phyloP scores from a whole-genome alignment of 2,113 vertebrate genomes.

The Megaceryle torquata region DNA sequence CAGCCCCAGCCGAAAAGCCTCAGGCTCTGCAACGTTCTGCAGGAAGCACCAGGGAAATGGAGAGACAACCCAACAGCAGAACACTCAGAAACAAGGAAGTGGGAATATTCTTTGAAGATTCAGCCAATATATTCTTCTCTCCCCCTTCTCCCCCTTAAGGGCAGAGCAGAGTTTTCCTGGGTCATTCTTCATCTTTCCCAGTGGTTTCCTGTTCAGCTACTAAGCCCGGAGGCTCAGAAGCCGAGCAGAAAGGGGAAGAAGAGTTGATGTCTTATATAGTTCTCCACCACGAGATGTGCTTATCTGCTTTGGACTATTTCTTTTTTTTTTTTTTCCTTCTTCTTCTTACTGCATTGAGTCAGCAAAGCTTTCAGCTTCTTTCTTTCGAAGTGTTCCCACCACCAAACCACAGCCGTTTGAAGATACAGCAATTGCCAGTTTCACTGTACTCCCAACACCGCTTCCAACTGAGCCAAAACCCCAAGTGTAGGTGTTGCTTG shows the following conservation, averaged over 20 bases:
- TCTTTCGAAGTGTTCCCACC: not conserved
- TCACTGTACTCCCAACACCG: not conserved
- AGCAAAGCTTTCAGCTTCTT: not conserved
- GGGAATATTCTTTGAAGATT: not conserved
- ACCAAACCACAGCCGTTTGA: slow-evolving; percentile 33
- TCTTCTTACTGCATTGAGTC: not conserved
- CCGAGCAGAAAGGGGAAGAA: not conserved
- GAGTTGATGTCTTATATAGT: not conserved
- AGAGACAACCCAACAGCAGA: not conserved
- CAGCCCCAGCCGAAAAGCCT: not conserved
- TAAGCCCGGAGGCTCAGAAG: not conserved
- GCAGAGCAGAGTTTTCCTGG: not conserved
- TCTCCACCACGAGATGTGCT: not conserved
- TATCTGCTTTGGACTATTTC: not conserved
- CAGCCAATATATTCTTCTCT: not conserved
- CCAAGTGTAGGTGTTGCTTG: not conserved
- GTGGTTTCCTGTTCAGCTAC: not conserved
- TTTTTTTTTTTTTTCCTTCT: not conserved
- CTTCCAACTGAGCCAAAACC: not conserved
- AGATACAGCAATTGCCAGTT: not conserved
- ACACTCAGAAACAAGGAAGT: not conserved
- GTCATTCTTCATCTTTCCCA: not conserved
- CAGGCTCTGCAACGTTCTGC: not conserved
- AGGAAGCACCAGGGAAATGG: not conserved
- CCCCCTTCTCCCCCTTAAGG: not conserved